Evolutionary conservation across 2,797 vertebrate genomes (phyloP), one percentile per base, ranked within the genome.

Genomic region (Anolis apletophallus): DNA sequence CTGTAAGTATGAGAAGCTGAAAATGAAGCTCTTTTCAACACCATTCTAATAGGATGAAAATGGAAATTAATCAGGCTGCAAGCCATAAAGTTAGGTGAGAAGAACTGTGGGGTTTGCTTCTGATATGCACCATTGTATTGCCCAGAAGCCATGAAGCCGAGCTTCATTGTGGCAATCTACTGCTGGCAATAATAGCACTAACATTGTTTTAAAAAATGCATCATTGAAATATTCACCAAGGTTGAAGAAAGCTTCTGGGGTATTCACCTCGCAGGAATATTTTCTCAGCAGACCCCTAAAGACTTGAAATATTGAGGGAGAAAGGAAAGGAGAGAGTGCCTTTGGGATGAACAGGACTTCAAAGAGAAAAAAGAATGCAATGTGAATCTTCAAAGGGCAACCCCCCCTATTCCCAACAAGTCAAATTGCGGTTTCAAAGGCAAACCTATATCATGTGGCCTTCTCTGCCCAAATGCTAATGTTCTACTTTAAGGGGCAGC

Each of bases 341-440:
- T 88, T 92, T 2, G 3, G 93, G 93, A 83, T 89, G 88, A 92
- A 94, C 86, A 90, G 80, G 91, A 95, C 91, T 93, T 95, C 94
- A 94, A 93, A 95, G 92, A 82, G 89, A 88, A 93, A 89, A 85
- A 87, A 91, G 93, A 89, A 94, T 90, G 89, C 93, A 94, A 92
- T 92, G 89, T 91, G 88, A 90, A 78, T 94, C 93, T 94, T 95
- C 93, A 94, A 94, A 94, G 91, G 84, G 91, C 90, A 94, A 85
- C 88, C 90, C 84, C 84, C 71, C 87, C 85, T 90, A 91, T 89
- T 91, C 90, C 91, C 91, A 92, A 93, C 80, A 94, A 94, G 91
- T 94, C 91, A 93, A 93, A 93, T 92, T 89, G 93, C 93, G 94
- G 94, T 92, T 94, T 54, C 11, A 36, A 46, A 85, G 52, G 26